Conservation (phyloP, 2,888 invertebrate genomes). For the Merodon equestris region DNA sequence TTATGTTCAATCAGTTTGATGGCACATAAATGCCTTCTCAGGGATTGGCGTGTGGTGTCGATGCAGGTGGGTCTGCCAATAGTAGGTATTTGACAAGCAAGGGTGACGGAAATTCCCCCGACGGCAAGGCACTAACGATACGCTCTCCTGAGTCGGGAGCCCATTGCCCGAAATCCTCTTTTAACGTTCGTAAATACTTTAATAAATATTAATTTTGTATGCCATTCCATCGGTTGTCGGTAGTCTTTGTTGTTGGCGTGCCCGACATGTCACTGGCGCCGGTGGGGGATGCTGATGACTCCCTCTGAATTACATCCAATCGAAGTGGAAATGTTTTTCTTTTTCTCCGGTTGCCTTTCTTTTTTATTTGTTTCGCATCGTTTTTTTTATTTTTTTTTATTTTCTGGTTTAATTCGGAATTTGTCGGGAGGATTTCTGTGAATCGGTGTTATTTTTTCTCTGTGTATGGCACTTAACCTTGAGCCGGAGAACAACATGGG, state of each 20-base stretch:
- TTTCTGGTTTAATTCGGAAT: slow-evolving; percentile 57
- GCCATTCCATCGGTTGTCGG: slow-evolving; percentile 34
- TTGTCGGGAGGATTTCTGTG: slow-evolving; percentile 41
- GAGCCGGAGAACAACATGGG: slow-evolving; percentile 41
- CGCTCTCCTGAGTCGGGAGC: slow-evolving; percentile 14
- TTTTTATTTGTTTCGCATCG: slow-evolving; percentile 51
- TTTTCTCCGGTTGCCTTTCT: slow-evolving; percentile 11
- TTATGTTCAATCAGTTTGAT: slow-evolving; percentile 67
- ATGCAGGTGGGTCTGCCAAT: slow-evolving; percentile 2
- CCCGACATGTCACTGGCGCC: slow-evolving; percentile 36
- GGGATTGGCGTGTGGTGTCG: slow-evolving; percentile 32
- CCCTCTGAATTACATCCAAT: slow-evolving; percentile 57
- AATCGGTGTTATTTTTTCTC: background rate
- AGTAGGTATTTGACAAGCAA: background rate
- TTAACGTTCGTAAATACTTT: slow-evolving; percentile 66
- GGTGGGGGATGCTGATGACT: slow-evolving; percentile 3
- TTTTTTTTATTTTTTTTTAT: slow-evolving; percentile 15
- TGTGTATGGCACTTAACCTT: slow-evolving; percentile 55
- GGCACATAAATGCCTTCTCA: slow-evolving; percentile 58
- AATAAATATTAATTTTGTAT: slow-evolving; percentile 68
- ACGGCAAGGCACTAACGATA: slow-evolving; percentile 48
- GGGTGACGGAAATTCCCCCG: background rate
- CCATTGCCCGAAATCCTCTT: slow-evolving; percentile 57
- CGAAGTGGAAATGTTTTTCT: slow-evolving; percentile 53
- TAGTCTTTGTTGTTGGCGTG: slow-evolving; percentile 22